Conservation (phyloP, 2,797 vertebrate genomes). For the Morelia viridis region DNA sequence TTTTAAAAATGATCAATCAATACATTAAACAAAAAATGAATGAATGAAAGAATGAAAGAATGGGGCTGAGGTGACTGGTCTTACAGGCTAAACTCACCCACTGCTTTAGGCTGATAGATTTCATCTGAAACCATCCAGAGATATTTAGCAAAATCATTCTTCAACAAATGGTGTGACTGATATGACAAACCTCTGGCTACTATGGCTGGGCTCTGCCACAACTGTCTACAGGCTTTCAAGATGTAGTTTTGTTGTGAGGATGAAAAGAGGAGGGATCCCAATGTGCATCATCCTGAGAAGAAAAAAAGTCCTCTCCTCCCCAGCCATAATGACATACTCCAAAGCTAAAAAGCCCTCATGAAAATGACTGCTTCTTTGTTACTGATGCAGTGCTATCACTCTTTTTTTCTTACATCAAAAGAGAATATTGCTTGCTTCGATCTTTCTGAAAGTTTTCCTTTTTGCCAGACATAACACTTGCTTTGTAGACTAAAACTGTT, state of each 20-base stretch:
- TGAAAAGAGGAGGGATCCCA: not conserved
- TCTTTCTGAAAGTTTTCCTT: slow-evolving; percentile 8
- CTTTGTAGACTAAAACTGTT: slow-evolving; percentile 9
- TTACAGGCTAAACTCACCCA: not conserved
- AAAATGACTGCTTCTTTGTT: not conserved
- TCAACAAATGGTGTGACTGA: not conserved
- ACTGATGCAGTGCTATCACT: not conserved
- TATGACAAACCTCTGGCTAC: not conserved
- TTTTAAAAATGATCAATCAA: no score
- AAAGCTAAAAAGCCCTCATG: not conserved
- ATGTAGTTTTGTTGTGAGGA: not conserved
- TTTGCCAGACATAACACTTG: not conserved
- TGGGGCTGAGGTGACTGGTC: not conserved
- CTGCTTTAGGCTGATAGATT: not conserved
- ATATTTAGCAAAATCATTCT: not conserved
- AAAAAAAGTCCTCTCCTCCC: not conserved
- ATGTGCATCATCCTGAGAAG: not conserved
- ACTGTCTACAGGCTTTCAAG: not conserved
- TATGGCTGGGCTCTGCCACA: not conserved
- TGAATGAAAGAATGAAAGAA: no score
- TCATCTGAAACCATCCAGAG: not conserved
- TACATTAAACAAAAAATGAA: not conserved
- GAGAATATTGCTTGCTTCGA: not conserved
- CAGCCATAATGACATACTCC: not conserved
- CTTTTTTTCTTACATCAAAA: slow-evolving; percentile 28